Evolutionary conservation across 2,797 vertebrate species (phyloP), one percentile per base, ranked within the genome.

Genomic region (Hemibagrus guttatus): DNA sequence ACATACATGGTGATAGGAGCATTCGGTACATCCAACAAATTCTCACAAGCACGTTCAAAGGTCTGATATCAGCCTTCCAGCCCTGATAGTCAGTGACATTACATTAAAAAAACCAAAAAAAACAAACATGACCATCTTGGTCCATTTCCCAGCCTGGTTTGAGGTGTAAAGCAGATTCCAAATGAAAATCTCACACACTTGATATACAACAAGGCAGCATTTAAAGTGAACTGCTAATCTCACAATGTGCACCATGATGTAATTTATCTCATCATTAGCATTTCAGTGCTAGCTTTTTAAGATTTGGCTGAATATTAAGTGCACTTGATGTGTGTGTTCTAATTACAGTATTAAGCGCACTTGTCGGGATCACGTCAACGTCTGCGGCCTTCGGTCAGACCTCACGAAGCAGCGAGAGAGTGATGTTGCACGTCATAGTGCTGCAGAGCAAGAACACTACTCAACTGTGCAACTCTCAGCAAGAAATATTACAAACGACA

Each of bases 1-100:
- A 31, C 26, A 64, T 2, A 11, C 26, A 64, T 2, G 5, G 14
- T 13, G 31, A 39, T 23, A 59, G 4, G 12, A 79, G 31, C 75
- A 35, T 35, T 78, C 78, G 42, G 78, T 81, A 66, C 26, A 49
- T 28, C 13, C 26, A 66, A 49, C 0, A 12, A 52, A 81, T 21
- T 28, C 42, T n/a, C 26, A 31, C 26, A 49, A 42, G 46, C 64
- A 66, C 61, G 87, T 86, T 80, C 84, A 83, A 63, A 88, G 84
- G 71, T 85, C 85, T 86, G 84, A 91, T 78, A 76, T 91, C 87
- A 89, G 39, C 64, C 31, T 81, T 52, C 61, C 35, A 69, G 69
- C 23, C 58, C 21, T 59, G n/a, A 28, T 49, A 31, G 42, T 42
- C 23, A 61, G 58, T 42, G 23, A 63, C 79, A 64, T 35, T 7